These are phyloP conservation scores for Acronicta aceris DNA, from an alignment of 2,888 invertebrate species.

Conservation along the genomic window DNA sequence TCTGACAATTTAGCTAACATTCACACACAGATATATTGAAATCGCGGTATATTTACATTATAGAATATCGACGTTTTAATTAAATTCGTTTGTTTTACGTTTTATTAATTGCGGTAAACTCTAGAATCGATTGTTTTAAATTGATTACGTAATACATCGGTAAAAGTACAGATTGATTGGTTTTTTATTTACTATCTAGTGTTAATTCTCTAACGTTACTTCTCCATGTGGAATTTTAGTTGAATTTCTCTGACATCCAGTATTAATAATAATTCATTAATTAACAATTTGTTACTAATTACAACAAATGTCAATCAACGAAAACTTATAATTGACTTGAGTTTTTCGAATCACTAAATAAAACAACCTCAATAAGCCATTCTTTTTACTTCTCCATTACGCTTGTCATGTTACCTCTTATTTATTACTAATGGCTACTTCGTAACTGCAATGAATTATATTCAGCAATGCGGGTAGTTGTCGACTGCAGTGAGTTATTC, in stretches of 20 bases:
- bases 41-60: no score
- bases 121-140: no score
- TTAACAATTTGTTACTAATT: not conserved
- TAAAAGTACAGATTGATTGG: no score
- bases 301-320: not conserved
- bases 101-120: not conserved
- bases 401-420: slow-evolving; percentile 21
- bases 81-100: not conserved
- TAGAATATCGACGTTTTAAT: no score
- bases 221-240: not conserved
- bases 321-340: not conserved
- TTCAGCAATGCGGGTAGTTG: slow-evolving; percentile 21
- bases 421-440: slow-evolving; percentile 19
- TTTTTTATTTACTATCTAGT: no score
- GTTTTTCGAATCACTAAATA: not conserved
- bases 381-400: slow-evolving; percentile 7
- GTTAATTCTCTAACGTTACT: no score
- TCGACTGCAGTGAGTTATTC: slow-evolving; percentile 13
- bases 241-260: not conserved
- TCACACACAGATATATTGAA: no score
- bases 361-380: not conserved
- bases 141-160: no score
- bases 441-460: slow-evolving; percentile 33
- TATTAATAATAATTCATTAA: not conserved
- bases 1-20: no score